Base-by-base conservation (phyloP, 2,888 invertebrate species). In the Rhaphigaster nebulosa region DNA sequence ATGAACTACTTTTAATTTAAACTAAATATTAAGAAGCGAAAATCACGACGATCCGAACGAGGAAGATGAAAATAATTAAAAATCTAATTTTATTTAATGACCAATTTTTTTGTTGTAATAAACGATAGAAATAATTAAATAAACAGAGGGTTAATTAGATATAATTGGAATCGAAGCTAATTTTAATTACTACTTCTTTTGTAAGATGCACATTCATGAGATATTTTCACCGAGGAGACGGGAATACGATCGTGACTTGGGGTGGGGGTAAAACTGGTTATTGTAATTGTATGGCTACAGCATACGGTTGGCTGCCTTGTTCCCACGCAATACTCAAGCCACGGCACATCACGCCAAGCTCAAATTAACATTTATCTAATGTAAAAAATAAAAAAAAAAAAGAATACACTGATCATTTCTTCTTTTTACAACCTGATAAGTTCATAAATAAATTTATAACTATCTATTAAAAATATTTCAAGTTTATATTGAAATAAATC, bases 241-340 rank as follows among this genome's bases (percentile, higher is more conserved):
- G 50, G 76, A 34, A 60, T 38, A 41, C 18, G 54, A 23, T 54
- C 60, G 60, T 56, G 88, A 88, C 54, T 54, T 60, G 80, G n/a
- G 80, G 89, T 60, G 65, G 80, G 54, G 45, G 50, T 50, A 89
- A 76, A 89, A 89, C 89, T 89, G 89, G 89, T 89, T 89, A 89
- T 89, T 89, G 89, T 89, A 89, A 89, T 89, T 45, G 89, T 50
- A 60, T 65, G 70, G 50, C 76, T 89, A 65, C 34, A 70, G 89
- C 76, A 45, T 70, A 52, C 89, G 56, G 50, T 84, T 84, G 84
- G 84, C 45, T 84, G 84, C 38, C 84, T 45, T 84, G 89, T 89
- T 89, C 89, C 89, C 89, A 89, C 88, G 88, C 88, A 88, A 84
- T 50, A 84, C 84, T 45, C 84, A 41, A 84, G n/a, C 84, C 45